Evolutionary conservation across 2,113 vertebrate species (phyloP).

Genomic region (Forbesichthys agassizii): DNA sequence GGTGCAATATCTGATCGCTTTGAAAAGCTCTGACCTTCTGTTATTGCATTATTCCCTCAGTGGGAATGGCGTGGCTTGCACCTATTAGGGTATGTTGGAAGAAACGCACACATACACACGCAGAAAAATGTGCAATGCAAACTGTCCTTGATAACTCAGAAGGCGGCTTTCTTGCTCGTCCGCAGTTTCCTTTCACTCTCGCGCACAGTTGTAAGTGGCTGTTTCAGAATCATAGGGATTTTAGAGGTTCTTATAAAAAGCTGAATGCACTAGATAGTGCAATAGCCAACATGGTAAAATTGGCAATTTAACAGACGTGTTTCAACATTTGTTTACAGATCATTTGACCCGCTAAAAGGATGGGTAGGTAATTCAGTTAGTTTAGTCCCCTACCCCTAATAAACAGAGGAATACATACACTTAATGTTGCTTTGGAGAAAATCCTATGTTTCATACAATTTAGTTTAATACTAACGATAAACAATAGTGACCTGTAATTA

Average conservation of each 20-base stretch:
- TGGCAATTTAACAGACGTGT: slow-evolving; percentile 4
- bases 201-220: neutral
- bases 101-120: slow-evolving; percentile 2
- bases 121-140: neutral
- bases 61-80: slow-evolving; percentile 46
- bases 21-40: slow-evolving; percentile 45
- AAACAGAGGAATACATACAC: too few relatives aligned
- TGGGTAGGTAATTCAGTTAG: slow-evolving; percentile 2
- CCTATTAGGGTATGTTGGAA: slow-evolving; percentile 22
- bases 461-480: too few relatives aligned
- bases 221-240: neutral
- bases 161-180: slow-evolving; percentile 10
- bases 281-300: slow-evolving; percentile 1
- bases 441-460: too few relatives aligned
- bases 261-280: neutral
- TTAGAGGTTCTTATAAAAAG: slow-evolving; percentile 12
- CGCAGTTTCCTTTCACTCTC: slow-evolving; percentile 15
- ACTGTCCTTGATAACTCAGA: slow-evolving; percentile 46
- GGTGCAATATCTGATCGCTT: slow-evolving; percentile 32
- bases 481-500: too few relatives aligned
- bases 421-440: too few relatives aligned
- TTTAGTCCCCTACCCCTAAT: neutral
- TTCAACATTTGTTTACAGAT: slow-evolving; percentile 1
- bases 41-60: slow-evolving; percentile 23
- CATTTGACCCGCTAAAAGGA: slow-evolving; percentile 3